phyloP scores from a whole-genome alignment of 2,113 vertebrate genomes.

The Erythrocercus mccallii region DNA sequence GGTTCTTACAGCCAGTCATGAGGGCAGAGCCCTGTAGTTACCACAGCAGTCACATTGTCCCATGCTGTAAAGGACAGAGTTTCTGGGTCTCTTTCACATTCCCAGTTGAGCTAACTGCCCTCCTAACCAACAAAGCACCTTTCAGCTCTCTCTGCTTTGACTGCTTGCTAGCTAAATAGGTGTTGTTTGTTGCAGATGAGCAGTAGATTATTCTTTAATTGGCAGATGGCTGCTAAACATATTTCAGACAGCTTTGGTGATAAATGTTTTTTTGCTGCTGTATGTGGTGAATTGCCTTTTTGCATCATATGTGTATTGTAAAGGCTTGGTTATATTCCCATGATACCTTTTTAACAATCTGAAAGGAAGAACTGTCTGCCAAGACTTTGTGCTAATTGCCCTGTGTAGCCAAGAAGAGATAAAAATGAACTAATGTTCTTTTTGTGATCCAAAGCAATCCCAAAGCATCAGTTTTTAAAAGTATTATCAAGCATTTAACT shows the following conservation, averaged over 20 bases:
- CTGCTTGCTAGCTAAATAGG: background rate
- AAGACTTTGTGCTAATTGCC: slow-evolving; percentile 36
- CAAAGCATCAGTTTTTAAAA: slow-evolving; percentile 47
- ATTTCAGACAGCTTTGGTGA: background rate
- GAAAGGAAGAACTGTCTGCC: background rate
- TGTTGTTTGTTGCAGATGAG: background rate
- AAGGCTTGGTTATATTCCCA: background rate
- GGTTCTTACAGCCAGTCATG: background rate
- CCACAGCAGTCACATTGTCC: background rate
- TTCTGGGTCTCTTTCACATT: background rate
- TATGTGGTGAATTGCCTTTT: background rate
- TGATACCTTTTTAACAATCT: slow-evolving; percentile 11
- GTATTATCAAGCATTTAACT: slow-evolving; percentile 12
- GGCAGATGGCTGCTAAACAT: background rate
- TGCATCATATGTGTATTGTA: background rate
- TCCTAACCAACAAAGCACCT: background rate
- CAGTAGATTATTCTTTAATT: slow-evolving; percentile 1
- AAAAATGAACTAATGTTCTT: slow-evolving; percentile 6
- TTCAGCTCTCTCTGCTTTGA: background rate
- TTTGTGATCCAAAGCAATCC: slow-evolving; percentile 1
- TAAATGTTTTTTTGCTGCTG: background rate
- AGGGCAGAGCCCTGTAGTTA: background rate
- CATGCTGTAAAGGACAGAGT: background rate
- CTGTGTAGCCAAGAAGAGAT: background rate
- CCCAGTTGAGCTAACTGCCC: background rate